These are phyloP conservation scores for Sus cebifrons DNA, from an alignment of 2,797 vertebrate genomes.

Conservation along the genomic window DNA sequence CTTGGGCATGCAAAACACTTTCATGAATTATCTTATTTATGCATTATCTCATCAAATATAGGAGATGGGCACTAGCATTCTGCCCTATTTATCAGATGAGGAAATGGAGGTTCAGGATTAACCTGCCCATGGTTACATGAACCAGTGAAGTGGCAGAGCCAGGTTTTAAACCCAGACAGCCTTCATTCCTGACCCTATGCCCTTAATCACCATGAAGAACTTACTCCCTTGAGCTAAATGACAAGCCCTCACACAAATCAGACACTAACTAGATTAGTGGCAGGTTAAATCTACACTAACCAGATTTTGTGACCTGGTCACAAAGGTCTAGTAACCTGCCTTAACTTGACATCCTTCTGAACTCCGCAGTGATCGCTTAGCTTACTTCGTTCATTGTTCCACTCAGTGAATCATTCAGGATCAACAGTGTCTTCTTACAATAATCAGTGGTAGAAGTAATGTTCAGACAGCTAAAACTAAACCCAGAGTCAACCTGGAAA, in stretches of 20 bases:
- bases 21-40: neutral
- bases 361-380: neutral
- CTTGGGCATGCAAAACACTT: neutral
- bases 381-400: neutral
- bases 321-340: constrained; percentile 1
- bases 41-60: neutral
- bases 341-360: neutral
- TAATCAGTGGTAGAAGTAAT: neutral
- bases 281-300: neutral
- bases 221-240: neutral
- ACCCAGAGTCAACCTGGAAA: constrained; percentile 17
- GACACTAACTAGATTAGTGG: neutral
- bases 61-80: neutral
- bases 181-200: neutral
- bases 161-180: neutral
- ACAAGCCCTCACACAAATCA: neutral
- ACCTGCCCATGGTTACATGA: neutral
- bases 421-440: constrained; percentile 14
- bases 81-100: constrained; percentile 15
- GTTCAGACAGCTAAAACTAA: constrained; percentile 48
- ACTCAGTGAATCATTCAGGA: neutral
- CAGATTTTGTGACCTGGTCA: constrained; percentile 28
- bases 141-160: neutral
- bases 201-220: neutral
- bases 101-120: neutral